Evolutionary conservation across 1,140 invertebrate genomes (phyloP), one percentile per base, ranked within the genome.

Genomic region (Whitmania pigra): DNA sequence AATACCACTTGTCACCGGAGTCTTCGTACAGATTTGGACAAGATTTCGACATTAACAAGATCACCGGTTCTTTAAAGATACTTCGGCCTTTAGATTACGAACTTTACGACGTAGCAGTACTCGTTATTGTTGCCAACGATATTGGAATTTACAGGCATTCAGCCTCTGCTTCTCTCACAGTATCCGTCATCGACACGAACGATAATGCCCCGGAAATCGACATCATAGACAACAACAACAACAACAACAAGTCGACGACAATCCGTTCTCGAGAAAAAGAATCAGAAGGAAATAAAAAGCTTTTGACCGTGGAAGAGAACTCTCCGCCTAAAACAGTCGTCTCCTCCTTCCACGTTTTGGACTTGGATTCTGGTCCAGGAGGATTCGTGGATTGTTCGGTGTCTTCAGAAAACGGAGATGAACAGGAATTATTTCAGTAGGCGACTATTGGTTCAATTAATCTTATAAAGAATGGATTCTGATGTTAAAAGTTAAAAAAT

Each of bases 101-200:
- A n/a, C 22, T 63, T 13, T 63, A 63, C 15, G 29, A 63, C 57
- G 1, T 17, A 20, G 57, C 57, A n/a, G 22, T 63, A 25, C 29
- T 63, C 1, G 29, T 25, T n/a, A 20, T 63, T n/a, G 22, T 63
- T 31, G 57, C 57, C 57, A 63, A 31, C 22, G 57, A 63, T 63
- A 1, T 25, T 20, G 57, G 57, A 22, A 63, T 22, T 63, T 13
- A 22, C 57, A 63, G 57, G 11, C 29, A 25, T 7, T 31, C 22
- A 13, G 22, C 57, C 11, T 63, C 57, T 11, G 29, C 29, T 31
- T 31, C 57, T 31, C 11, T 63, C 13, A 63, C 22, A n/a, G 11
- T 63, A 63, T 63, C 57, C 57, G 57, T 63, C 29, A 31, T 63
- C 57, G 57, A 63, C 57, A 63, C 29, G 22, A 63, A 63, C 57